Evolutionary conservation across 1,140 invertebrate genomes (phyloP).

Genomic region (Lordiphosa collinella): DNA sequence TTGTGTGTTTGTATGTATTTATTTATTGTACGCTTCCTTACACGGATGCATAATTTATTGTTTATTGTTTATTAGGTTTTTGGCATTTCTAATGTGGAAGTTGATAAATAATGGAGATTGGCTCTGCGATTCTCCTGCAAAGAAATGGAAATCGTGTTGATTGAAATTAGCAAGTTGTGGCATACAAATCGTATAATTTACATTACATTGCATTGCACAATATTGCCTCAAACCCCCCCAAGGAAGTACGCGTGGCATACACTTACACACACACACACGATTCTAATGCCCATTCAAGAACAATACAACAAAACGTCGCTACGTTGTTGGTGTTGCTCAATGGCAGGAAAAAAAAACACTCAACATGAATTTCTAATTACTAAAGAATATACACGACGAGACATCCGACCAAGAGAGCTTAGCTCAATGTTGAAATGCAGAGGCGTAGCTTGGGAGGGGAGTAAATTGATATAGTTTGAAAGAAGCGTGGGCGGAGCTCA

Average conservation of each 20-base stretch:
- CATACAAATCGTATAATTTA: too few species aligned
- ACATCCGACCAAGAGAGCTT: constrained; percentile 3
- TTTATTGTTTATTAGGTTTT: constrained; percentile 2
- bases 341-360: constrained; percentile 1
- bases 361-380: constrained; percentile 50
- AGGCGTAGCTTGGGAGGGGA: too few species aligned
- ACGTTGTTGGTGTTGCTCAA: constrained; percentile 13
- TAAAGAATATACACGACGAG: constrained; percentile 22
- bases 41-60: constrained; percentile 10
- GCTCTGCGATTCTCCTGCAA: constrained; percentile 4
- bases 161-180: too few species aligned
- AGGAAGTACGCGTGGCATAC: constrained; percentile 3
- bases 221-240: not conserved
- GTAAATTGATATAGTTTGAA: too few species aligned
- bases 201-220: not conserved
- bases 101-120: constrained; percentile 5
- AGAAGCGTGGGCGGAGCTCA: too few species aligned
- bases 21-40: not conserved
- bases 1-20: too few species aligned
- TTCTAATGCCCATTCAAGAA: constrained; percentile 1
- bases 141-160: not conserved
- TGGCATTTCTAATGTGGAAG: constrained; percentile 1
- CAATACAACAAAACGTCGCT: not conserved
- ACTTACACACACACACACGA: constrained; percentile 1
- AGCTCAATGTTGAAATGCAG: too few species aligned